Base-by-base conservation (phyloP, 2,113 vertebrate species). In the Apodemus speciosus region DNA sequence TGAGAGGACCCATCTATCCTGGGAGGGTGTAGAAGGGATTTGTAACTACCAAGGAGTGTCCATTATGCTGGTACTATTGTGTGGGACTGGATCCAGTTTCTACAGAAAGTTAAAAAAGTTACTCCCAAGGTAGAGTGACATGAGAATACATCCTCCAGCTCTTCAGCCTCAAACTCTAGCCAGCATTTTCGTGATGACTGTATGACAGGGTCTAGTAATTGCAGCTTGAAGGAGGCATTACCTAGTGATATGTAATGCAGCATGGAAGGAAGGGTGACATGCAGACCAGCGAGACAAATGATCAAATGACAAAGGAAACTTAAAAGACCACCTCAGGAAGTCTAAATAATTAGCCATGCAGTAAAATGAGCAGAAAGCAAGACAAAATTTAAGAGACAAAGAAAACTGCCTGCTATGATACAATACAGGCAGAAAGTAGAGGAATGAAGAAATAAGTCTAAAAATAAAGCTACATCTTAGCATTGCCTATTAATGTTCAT, bases 391-490 rank as follows among this genome's bases (percentile, higher is more conserved):
- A 90, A 69, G 72, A 93, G 90, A 62, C 40, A 96, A 81, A 68
- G 84, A 84, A 95, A 95, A 27, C 89, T 94, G 71, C 49, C 46
- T 91, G 66, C 53, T 85, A 66, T 86, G 85, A 72, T 68, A 95
- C 7, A 94, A 15, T 76, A 91, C 20, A 90, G 40, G 20, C 71
- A 35, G 68, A 87, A 5, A 88, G 40, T 79, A 27, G 4, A 91
- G 16, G 66, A 95, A 94, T 40, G 32, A 85, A 69, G 77, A 92
- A 23, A 68, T 91, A 40, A 95, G 53, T 25, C 64, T 73, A 88
- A 83, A 93, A 89, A 94, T 96, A 90, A 92, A 16, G 27, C 60
- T 75, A 71, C 90, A 38, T 72, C 85, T 96, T 88, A 97, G 43
- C 53, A 38, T 35, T 88, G 86, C 62, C 80, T 96, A 80, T 53